Conservation (phyloP, 2,888 invertebrate species). For the Hypsopygia costalis region DNA sequence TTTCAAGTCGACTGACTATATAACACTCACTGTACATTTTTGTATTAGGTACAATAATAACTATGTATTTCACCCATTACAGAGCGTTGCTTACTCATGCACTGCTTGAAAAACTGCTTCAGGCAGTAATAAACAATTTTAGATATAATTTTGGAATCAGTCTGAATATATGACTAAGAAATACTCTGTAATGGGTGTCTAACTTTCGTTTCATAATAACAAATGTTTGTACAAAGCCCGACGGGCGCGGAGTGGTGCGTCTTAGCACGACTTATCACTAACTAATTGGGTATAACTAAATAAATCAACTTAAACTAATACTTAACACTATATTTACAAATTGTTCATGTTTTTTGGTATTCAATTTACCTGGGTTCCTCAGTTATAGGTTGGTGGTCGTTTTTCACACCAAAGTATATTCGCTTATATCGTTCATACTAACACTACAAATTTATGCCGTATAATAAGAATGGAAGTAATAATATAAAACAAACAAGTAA, state of each 20-base stretch:
- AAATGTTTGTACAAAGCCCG: constrained; percentile 80
- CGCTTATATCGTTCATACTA: too few species aligned
- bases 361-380: constrained; percentile 73
- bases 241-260: constrained; percentile 60
- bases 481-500: too few species aligned
- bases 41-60: constrained; percentile 73
- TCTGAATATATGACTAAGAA: too few species aligned
- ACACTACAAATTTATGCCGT: too few species aligned
- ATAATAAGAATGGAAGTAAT: too few species aligned
- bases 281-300: constrained; percentile 65
- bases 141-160: too few species aligned
- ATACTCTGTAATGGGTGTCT: constrained; percentile 14
- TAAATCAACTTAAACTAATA: constrained; percentile 61
- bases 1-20: constrained; percentile 80
- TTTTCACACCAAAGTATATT: too few species aligned
- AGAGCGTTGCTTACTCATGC: too few species aligned
- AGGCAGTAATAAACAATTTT: too few species aligned
- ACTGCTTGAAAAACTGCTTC: too few species aligned
- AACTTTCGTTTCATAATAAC: constrained; percentile 75
- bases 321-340: constrained; percentile 77
- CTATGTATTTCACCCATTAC: constrained; percentile 73
- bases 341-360: constrained; percentile 80
- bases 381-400: too few species aligned
- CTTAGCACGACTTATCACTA: constrained; percentile 74
- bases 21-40: constrained; percentile 81